Evolutionary conservation across 2,888 invertebrate species (phyloP).

Genomic region (Epiperipatus broadwayi): DNA sequence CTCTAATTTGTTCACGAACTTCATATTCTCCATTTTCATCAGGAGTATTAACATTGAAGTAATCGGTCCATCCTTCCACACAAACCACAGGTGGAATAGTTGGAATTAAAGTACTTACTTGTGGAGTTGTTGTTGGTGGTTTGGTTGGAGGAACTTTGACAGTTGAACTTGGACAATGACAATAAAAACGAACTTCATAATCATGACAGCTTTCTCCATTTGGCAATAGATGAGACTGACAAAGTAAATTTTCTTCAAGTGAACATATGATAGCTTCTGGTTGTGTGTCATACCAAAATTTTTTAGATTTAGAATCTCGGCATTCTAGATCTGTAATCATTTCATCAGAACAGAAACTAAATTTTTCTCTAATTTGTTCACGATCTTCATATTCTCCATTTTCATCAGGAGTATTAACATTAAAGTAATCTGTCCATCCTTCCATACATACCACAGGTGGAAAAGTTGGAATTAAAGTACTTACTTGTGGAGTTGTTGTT

Average conservation of each 20-base stretch:
- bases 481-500: neutral
- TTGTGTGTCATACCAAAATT: neutral
- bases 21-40: slow-evolving; percentile 17
- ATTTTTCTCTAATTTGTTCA: slow-evolving; percentile 13
- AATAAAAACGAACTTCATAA: slow-evolving; percentile 25
- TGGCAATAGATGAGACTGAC: too few species aligned
- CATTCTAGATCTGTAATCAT: slow-evolving; percentile 17
- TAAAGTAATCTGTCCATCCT: slow-evolving; percentile 18
- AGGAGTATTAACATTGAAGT: slow-evolving; percentile 16
- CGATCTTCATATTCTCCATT: slow-evolving; percentile 18
- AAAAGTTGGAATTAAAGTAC: too few species aligned
- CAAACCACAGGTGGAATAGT: too few species aligned
- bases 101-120: neutral
- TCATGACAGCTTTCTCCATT: slow-evolving; percentile 23
- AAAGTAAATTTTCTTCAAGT: slow-evolving; percentile 13
- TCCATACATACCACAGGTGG: slow-evolving; percentile 16
- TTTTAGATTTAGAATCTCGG: too few species aligned
- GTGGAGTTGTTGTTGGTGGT: neutral
- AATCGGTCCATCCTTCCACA: slow-evolving; percentile 17
- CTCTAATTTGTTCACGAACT: slow-evolving; percentile 15
- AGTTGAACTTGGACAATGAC: slow-evolving; percentile 21
- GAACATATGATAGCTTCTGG: slow-evolving; percentile 9
- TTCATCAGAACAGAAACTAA: slow-evolving; percentile 16
- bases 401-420: slow-evolving; percentile 14
- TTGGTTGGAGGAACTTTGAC: neutral